These are phyloP conservation scores for Caranx ignobilis DNA, from an alignment of 2,113 vertebrate genomes.

Conservation along the genomic window DNA sequence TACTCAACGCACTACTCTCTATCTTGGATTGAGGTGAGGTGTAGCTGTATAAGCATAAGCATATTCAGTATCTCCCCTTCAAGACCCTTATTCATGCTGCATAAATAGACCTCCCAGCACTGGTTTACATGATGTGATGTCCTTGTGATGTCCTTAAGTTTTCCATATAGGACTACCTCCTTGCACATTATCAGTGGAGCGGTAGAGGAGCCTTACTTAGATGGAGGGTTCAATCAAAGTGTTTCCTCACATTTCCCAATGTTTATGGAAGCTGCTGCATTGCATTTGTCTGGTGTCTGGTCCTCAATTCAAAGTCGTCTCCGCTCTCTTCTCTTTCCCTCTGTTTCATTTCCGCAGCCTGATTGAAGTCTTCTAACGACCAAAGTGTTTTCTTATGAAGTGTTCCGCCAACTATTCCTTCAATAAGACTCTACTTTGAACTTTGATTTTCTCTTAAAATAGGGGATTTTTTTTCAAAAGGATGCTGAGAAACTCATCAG, in stretches of 20 bases:
- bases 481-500: conserved; percentile 79
- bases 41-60: conserved; percentile 41
- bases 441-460: conserved; percentile 80
- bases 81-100: conserved; percentile 60
- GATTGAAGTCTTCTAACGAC: conserved; percentile 78
- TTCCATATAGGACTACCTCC: conserved; percentile 61
- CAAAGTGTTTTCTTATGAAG: conserved; percentile 78
- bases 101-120: conserved; percentile 68
- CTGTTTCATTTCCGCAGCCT: conserved; percentile 75
- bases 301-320: conserved; percentile 68
- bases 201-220: conserved; percentile 46
- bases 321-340: conserved; percentile 45
- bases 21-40: conserved; percentile 46
- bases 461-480: conserved; percentile 52
- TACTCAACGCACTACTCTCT: conserved; percentile 5
- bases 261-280: conserved; percentile 73
- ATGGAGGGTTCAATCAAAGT: conserved; percentile 68
- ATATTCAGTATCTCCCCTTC: conserved; percentile 57
- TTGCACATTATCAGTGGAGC: conserved; percentile 64
- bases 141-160: conserved; percentile 78
- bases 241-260: conserved; percentile 60
- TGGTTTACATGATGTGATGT: conserved; percentile 74
- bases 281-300: conserved; percentile 69
- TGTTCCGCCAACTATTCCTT: conserved; percentile 73
- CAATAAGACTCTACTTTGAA: conserved; percentile 77